Conservation (phyloP, 2,113 vertebrate genomes). For the Corynorhinus townsendii region DNA sequence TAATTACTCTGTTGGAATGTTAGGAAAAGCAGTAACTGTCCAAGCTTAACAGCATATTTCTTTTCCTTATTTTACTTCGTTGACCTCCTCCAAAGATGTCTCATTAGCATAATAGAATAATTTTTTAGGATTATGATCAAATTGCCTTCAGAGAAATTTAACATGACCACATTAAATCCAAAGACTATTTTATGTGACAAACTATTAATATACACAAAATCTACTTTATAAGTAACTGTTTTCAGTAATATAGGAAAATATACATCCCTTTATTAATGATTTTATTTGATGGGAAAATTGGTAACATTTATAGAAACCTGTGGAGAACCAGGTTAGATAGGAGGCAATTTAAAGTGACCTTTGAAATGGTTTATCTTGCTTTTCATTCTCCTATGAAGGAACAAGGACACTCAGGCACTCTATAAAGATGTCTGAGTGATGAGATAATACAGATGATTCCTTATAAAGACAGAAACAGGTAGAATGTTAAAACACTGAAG, state of each 20-base stretch:
- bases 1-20: slow-evolving; percentile 28
- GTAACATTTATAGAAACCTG: neutral
- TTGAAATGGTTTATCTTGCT: neutral
- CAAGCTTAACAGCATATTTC: neutral
- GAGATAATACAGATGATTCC: neutral
- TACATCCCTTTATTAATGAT: neutral
- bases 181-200: neutral
- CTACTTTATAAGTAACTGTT: neutral
- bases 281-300: neutral
- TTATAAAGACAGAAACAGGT: neutral
- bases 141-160: neutral
- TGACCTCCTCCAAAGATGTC: neutral
- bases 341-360: neutral
- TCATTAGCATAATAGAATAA: neutral
- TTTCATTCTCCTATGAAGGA: neutral
- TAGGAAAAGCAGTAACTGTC: slow-evolving; percentile 22
- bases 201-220: neutral
- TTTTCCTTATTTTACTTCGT: neutral
- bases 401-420: neutral
- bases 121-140: neutral
- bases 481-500: neutral
- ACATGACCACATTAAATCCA: neutral
- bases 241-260: neutral
- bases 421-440: neutral
- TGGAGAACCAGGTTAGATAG: neutral